A percentile compares a stretch with the other conserved stretches of the same genome.
Evolutionary conservation across 1,140 invertebrate species (phyloP).

Genomic region (Whitmania pigra): DNA sequence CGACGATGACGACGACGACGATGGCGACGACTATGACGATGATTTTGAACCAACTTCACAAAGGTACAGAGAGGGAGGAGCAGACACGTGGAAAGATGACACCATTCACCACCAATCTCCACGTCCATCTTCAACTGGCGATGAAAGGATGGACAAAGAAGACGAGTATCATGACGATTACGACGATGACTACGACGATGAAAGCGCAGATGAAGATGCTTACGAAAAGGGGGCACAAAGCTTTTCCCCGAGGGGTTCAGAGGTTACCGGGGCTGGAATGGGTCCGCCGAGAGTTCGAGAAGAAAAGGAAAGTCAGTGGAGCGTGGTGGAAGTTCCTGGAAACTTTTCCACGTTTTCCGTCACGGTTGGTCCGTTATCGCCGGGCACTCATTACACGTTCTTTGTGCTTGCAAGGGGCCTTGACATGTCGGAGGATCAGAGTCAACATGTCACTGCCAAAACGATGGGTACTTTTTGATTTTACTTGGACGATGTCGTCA

Average conservation of each 20-base stretch:
- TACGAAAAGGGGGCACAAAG: background rate
- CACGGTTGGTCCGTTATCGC: too few species aligned
- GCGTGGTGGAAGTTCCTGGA: too few species aligned
- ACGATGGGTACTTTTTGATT: too few species aligned
- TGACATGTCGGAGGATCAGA: too few species aligned
- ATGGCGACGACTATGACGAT: background rate
- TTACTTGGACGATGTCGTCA: too few species aligned
- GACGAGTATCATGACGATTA: background rate
- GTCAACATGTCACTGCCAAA: too few species aligned
- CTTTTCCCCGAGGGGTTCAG: background rate
- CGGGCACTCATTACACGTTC: too few species aligned
- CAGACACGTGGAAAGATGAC: too few species aligned
- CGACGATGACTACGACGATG: conserved; percentile 2
- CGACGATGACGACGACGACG: background rate
- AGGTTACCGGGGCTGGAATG: background rate
- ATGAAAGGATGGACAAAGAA: background rate
- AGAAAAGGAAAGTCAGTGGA: too few species aligned
- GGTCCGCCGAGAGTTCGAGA: too few species aligned
- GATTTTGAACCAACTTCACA: background rate
- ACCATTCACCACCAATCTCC: background rate
- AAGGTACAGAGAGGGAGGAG: background rate
- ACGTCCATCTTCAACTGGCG: background rate
- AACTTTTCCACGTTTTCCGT: too few species aligned
- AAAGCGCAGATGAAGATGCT: background rate
- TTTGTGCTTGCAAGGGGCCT: too few species aligned